Percentiles rank a stretch among this genome's conserved stretches.
Conservation (phyloP, 92 coral and sea anemone species). For the Palythoa grandis region DNA sequence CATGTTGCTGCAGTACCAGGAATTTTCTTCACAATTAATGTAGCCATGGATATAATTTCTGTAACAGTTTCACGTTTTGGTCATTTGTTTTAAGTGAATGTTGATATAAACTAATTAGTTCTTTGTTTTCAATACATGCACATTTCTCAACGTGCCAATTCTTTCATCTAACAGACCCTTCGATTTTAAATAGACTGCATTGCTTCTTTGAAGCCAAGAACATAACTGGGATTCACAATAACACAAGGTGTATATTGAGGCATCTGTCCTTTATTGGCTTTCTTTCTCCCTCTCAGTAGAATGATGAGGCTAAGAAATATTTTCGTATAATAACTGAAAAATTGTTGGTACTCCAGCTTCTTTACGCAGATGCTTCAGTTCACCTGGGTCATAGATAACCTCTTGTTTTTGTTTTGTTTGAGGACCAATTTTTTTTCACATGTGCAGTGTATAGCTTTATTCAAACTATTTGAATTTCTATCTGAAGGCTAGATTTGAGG, state of each 20-base stretch:
- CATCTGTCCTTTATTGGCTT: slow-evolving; percentile 33
- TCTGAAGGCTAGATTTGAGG: background rate
- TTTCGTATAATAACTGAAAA: slow-evolving; percentile 39
- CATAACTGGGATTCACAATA: slow-evolving; percentile 38
- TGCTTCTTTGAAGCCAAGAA: background rate
- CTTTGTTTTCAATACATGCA: slow-evolving; percentile 27
- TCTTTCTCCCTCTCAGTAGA: slow-evolving; percentile 9
- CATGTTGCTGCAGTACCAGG: background rate
- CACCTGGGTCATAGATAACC: slow-evolving; percentile 7
- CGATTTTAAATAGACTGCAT: background rate
- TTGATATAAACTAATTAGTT: slow-evolving; percentile 1
- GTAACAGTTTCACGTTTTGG: background rate
- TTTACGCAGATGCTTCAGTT: slow-evolving; percentile 3
- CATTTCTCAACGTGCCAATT: background rate
- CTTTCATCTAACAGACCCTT: too few relatives aligned
- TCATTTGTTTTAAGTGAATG: background rate
- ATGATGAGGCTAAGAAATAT: slow-evolving; percentile 42
- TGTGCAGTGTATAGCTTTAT: too few relatives aligned
- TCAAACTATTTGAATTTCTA: background rate
- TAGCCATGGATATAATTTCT: background rate
- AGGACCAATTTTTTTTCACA: background rate
- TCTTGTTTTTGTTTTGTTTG: slow-evolving; percentile 10
- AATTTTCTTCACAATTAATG: slow-evolving; percentile 7
- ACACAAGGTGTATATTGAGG: slow-evolving; percentile 41
- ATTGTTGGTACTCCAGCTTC: slow-evolving; percentile 31